phyloP scores from a whole-genome alignment of 2,113 vertebrate genomes.

The Corythoichthys haematopterus region DNA sequence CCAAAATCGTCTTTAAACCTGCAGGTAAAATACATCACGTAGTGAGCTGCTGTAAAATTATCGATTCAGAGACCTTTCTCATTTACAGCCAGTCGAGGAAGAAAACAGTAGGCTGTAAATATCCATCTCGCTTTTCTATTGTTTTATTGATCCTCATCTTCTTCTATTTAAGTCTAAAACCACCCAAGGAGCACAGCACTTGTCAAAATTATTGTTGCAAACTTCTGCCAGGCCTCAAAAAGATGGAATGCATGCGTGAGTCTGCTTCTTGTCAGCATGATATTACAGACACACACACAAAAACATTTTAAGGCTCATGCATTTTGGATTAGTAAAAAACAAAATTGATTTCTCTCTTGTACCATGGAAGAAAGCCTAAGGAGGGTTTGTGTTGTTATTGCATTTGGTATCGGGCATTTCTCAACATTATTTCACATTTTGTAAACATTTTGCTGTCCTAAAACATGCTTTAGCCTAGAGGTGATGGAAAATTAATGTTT shows the following conservation, averaged over 20 bases:
- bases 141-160: conserved; percentile 58
- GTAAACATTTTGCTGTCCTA: too few species aligned
- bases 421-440: background rate
- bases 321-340: conserved; percentile 50
- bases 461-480: too few species aligned
- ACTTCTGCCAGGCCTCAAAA: conserved; percentile 27
- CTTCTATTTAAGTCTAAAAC: conserved; percentile 52
- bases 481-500: too few species aligned
- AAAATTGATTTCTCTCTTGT: conserved; percentile 41
- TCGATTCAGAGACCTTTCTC: conserved; percentile 60
- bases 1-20: conserved; percentile 31
- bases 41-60: conserved; percentile 35
- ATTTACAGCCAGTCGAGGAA: conserved; percentile 53
- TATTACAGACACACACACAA: conserved; percentile 25
- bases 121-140: conserved; percentile 47
- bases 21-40: conserved; percentile 34
- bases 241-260: conserved; percentile 22
- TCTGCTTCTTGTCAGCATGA: background rate
- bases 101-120: conserved; percentile 12
- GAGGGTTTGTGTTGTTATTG: conserved; percentile 1
- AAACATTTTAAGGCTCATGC: conserved; percentile 43
- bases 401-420: background rate
- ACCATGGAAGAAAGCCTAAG: conserved; percentile 18
- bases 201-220: conserved; percentile 20
- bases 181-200: conserved; percentile 27